Base-by-base conservation (phyloP, 1,140 invertebrate species). In the Phortica variegata region DNA sequence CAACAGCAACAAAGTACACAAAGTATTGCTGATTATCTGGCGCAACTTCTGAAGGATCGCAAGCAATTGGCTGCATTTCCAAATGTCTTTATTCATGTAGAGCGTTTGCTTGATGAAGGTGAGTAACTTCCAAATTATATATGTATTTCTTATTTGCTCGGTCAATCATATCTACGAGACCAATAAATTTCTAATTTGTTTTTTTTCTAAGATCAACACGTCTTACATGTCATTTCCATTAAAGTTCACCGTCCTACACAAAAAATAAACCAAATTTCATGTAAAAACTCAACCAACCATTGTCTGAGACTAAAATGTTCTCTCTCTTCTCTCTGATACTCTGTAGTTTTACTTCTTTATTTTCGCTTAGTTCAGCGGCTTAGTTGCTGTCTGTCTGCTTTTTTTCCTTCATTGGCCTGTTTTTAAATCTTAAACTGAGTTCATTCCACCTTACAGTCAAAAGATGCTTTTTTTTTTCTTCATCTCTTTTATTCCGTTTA, bases 1-100 rank as follows among this genome's bases (percentile, higher is more conserved):
- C 70, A 73, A 47, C 70, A 73, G 58, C 83, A 83, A 73, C 84
- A 86, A 63, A 92, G 87, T 76, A 93, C 91, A 78, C 91, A 94
- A 80, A 95, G 91, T 82, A 93, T 94, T 83, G 93, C 95, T 80
- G 97, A 99, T 82, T 99, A 99, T 85, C 85, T 99, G 84, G 95
- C 96, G 79, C 97, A 99, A 83, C 88, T 99, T 81, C 86, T 99
- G 75, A 99, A 99, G 86, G 97, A 99, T 85, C 95, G 97, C 83
- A 98, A 98, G 84, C 95, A 98, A 84, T 85, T 99, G 72, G 92
- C 93, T 71, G 95, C 95, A 76, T 97, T 99, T 82, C 96, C 97
- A 57, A 98, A 97, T 85, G 92, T 98, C 78, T 99, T 99, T 84
- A 87, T 96, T 80, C 97, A 99, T 82, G 87, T 98, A 73, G 97